Conservation (phyloP, 2,113 vertebrate species). For the Varanus salvator region DNA sequence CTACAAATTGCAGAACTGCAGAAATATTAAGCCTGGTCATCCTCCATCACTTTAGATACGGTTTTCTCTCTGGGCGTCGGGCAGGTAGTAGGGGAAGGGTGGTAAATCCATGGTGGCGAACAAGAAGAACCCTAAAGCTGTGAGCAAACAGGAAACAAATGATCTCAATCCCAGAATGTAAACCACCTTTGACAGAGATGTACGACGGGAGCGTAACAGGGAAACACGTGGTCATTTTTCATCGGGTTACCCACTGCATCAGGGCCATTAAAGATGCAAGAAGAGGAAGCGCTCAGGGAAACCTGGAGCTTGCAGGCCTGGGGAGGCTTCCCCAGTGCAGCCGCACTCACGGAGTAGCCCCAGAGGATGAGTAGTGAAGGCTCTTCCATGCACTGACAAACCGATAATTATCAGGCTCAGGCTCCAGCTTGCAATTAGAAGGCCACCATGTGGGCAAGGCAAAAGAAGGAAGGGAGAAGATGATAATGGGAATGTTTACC, state of each 20-base stretch:
- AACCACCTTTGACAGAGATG: conserved; percentile 78
- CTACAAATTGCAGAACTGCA: conserved; percentile 71
- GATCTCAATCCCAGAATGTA: conserved; percentile 81
- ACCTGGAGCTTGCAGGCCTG: conserved; percentile 30
- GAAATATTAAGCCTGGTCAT: conserved; percentile 88
- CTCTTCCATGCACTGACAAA: conserved; percentile 82
- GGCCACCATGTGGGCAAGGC: conserved; percentile 46
- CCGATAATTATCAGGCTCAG: conserved; percentile 87
- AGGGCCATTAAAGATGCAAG: conserved; percentile 21
- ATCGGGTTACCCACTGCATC: conserved; percentile 64
- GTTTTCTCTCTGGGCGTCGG: conserved; percentile 77
- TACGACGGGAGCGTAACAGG: conserved; percentile 74
- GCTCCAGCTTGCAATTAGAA: conserved; percentile 90
- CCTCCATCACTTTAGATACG: conserved; percentile 88
- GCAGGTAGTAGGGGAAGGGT: conserved; percentile 49
- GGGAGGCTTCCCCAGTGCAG: conserved; percentile 50
- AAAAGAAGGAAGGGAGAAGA: conserved; percentile 69
- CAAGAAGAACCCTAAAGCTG: conserved; percentile 86
- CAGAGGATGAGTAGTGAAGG: conserved; percentile 55
- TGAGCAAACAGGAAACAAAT: conserved; percentile 94
- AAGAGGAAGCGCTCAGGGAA: conserved; percentile 43
- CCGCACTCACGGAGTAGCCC: conserved; percentile 52
- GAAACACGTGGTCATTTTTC: conserved; percentile 73
- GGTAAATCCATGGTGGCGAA: conserved; percentile 85
- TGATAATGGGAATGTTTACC: conserved; percentile 55